These are phyloP conservation scores for Albula glossodonta DNA, from an alignment of 2,113 vertebrate species.

Conservation along the genomic window DNA sequence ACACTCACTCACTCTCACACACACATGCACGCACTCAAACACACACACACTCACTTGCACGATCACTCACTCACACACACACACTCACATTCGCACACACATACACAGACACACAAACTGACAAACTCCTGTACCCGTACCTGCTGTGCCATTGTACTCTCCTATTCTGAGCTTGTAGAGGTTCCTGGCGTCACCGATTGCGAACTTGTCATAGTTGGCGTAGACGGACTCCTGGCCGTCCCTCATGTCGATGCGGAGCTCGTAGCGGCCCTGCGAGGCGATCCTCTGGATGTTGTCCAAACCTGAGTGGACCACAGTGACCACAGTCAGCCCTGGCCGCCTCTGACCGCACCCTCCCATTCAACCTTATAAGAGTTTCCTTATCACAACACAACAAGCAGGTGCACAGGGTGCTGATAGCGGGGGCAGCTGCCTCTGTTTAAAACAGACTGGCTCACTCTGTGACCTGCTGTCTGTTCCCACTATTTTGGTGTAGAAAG, in stretches of 20 bases:
- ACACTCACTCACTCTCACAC: not conserved
- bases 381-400: not conserved
- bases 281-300: slow-evolving; percentile 93
- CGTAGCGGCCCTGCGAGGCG: slow-evolving; percentile 86
- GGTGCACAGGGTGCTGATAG: not conserved
- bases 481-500: not conserved
- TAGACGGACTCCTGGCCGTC: slow-evolving; percentile 86
- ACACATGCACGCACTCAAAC: not conserved
- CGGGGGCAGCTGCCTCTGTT: not conserved
- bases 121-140: slow-evolving; percentile 59
- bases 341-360: not conserved
- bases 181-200: slow-evolving; percentile 81
- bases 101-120: not conserved
- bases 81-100: not conserved
- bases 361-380: not conserved
- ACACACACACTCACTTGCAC: too few relatives aligned
- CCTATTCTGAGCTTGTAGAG: slow-evolving; percentile 93
- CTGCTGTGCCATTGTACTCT: slow-evolving; percentile 91
- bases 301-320: slow-evolving; percentile 64
- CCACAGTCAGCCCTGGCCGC: not conserved
- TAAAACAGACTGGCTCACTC: not conserved
- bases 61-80: not conserved
- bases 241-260: slow-evolving; percentile 92
- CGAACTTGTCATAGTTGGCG: slow-evolving; percentile 90
- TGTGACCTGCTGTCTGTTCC: not conserved